A percentile compares a stretch with the other conserved stretches of the same genome.
These are phyloP conservation scores for Ceyx melanurus DNA, from an alignment of 2,113 vertebrate species.

Conservation along the genomic window DNA sequence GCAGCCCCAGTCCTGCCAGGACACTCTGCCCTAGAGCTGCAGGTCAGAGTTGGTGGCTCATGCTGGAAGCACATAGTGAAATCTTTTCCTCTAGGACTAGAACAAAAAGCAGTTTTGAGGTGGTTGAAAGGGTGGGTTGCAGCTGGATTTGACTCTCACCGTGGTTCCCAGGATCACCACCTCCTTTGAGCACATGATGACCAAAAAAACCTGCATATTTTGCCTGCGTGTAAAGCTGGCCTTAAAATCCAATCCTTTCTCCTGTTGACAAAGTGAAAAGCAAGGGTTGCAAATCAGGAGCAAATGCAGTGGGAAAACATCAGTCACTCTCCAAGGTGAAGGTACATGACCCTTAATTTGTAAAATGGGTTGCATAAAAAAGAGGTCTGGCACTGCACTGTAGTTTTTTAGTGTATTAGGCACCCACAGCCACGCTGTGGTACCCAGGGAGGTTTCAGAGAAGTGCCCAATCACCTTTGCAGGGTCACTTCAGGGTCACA, in stretches of 20 bases:
- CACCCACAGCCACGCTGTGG: accelerated
- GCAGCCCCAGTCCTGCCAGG: not conserved
- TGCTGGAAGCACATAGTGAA: not conserved
- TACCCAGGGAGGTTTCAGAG: not conserved
- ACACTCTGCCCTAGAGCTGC: not conserved
- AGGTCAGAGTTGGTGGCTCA: not conserved
- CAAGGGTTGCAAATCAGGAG: not conserved
- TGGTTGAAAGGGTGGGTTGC: not conserved
- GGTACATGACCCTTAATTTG: not conserved
- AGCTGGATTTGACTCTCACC: not conserved
- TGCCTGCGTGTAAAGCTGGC: not conserved
- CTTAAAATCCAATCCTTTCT: not conserved
- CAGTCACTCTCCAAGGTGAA: not conserved
- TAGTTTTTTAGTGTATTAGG: not conserved
- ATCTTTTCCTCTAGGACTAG: not conserved
- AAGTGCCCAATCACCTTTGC: not conserved
- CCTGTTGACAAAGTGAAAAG: not conserved
- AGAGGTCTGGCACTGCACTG: accelerated
- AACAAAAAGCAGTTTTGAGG: not conserved
- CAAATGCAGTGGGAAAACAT: not conserved
- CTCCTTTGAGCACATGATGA: not conserved
- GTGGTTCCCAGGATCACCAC: not conserved
- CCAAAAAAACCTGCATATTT: not conserved
- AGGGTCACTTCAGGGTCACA: not conserved
- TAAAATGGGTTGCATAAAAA: not conserved